Evolutionary conservation across 2,797 vertebrate species (phyloP).

Genomic region (Hozukius guyotensis): DNA sequence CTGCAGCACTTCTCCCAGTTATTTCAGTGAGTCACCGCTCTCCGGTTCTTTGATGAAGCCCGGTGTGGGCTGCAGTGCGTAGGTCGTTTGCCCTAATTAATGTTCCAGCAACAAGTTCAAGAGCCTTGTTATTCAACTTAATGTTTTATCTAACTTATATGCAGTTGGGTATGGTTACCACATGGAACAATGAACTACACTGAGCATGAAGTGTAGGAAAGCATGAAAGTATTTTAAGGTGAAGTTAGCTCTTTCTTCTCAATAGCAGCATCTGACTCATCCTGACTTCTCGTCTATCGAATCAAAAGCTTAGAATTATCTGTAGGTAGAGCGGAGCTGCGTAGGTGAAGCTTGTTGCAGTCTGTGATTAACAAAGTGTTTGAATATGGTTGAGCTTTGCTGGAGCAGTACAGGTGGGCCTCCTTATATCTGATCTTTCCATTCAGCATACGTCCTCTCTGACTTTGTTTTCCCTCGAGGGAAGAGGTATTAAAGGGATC

Average conservation of each 20-base stretch:
- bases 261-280: not conserved
- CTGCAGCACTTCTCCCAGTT: not conserved
- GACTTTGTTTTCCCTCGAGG: not conserved
- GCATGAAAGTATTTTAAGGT: not conserved
- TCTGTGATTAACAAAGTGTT: not conserved
- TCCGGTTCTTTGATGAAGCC: not conserved
- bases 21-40: not conserved
- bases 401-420: not conserved
- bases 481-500: not conserved
- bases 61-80: constrained; percentile 2
- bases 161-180: not conserved
- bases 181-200: not conserved
- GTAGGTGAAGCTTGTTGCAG: not conserved
- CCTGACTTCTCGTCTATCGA: not conserved
- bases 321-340: not conserved
- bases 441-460: not conserved
- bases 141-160: not conserved
- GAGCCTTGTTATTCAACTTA: not conserved
- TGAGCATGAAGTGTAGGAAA: not conserved
- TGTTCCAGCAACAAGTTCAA: not conserved
- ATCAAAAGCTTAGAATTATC: too few relatives aligned
- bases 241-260: not conserved
- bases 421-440: not conserved
- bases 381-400: not conserved
- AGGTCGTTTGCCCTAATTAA: constrained; percentile 3